A percentile compares a stretch with the other conserved stretches of the same genome.
These are phyloP conservation scores for Papilio polytes DNA, from an alignment of 1,140 invertebrate genomes.

Conservation along the genomic window DNA sequence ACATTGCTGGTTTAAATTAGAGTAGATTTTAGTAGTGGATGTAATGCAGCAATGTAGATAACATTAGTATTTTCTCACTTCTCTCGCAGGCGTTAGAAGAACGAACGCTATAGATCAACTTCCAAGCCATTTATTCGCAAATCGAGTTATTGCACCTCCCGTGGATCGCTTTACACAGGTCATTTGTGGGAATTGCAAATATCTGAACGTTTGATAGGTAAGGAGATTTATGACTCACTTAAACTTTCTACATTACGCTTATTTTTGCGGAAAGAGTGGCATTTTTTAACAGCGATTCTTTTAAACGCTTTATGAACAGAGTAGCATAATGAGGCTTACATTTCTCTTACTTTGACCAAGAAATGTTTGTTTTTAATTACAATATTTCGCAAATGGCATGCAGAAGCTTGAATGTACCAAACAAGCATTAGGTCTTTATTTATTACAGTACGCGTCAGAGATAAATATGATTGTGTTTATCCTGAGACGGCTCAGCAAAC, in stretches of 20 bases:
- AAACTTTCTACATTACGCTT: constrained; percentile 46
- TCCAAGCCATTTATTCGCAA: constrained; percentile 80
- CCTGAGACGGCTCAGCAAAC: constrained; percentile 23
- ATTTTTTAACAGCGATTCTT: background rate
- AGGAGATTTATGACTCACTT: constrained; percentile 63
- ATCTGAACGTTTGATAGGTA: constrained; percentile 61
- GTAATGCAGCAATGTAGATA: constrained; percentile 67
- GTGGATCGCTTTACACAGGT: constrained; percentile 78
- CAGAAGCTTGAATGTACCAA: constrained; percentile 10
- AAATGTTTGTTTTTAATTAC: background rate
- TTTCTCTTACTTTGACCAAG: background rate
- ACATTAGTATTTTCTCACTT: constrained; percentile 55
- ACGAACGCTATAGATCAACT: constrained; percentile 74
- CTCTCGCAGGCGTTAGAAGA: constrained; percentile 55
- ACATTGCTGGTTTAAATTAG: constrained; percentile 67
- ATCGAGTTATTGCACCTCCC: constrained; percentile 81
- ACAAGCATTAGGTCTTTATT: constrained; percentile 31
- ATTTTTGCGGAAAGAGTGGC: constrained; percentile 21
- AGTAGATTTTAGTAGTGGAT: constrained; percentile 54
- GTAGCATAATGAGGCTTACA: too few relatives aligned
- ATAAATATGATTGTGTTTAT: constrained; percentile 38
- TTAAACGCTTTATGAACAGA: too few relatives aligned
- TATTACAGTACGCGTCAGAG: constrained; percentile 32
- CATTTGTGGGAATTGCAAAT: constrained; percentile 80
- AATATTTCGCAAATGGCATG: background rate